Base-by-base conservation (phyloP, 2,797 vertebrate genomes). In the Semaprochilodus insignis region DNA sequence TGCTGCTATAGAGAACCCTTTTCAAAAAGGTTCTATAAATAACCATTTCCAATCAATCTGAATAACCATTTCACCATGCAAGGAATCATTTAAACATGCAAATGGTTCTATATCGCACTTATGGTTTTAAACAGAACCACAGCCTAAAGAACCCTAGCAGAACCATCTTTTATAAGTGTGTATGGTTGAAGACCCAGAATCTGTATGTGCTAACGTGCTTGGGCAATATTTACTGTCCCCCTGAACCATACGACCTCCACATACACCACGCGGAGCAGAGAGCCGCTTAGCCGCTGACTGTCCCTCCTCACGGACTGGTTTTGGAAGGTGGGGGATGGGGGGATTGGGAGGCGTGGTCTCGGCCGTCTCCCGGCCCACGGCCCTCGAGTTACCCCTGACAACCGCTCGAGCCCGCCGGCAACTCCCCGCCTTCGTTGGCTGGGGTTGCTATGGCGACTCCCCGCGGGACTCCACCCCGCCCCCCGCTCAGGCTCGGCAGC, bases 341-440 rank as follows among this genome's bases (percentile, higher is more conserved):
- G 34, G 34, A 59, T 16, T 57, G 72, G 85, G 51, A 63, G 81
- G 85, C 79, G 94, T 92, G 93, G 92, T 91, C 90, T 93, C 91
- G 91, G 83, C 74, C 63, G 80, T 82, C 83, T 82, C 83, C 76
- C 81, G 77, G 76, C 81, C 81, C 82, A 82, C 80, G 73, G 77
- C 85, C 84, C 88, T 90, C 81, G 75, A 92, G 90, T 90, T 83
- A 90, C 93, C 89, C 93, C 94, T 95, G 94, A 94, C 94, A 95
- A 95, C 95, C 92, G 89, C 89, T 92, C 88, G 88, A 91, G 94
- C 94, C 93, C 94, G 93, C 94, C 89, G 92, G 94, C 93, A 91
- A 94, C 94, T 93, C 93, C 91, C 93, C 93, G 93, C 93, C 94
- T 95, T 95, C 91, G 91, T 92, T 90, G 88, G 93, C 93, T 92